Conservation (phyloP, 2,888 invertebrate genomes). For the Chironomus riparius region DNA sequence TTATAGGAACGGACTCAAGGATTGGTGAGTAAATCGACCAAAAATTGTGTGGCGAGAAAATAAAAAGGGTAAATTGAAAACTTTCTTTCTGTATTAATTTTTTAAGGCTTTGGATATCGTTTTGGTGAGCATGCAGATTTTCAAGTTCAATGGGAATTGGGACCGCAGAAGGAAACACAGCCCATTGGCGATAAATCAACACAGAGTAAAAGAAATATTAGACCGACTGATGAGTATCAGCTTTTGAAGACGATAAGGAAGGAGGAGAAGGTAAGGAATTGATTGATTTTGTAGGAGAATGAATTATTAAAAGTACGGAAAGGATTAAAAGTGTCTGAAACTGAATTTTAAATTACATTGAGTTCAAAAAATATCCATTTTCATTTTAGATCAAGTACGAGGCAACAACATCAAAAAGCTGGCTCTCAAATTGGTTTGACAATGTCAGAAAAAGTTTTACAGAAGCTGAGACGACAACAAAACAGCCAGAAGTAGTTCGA, state of each 20-base stretch:
- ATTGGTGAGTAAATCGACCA: slow-evolving; percentile 19
- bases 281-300: neutral
- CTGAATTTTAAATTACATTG: no score
- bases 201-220: neutral
- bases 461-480: slow-evolving; percentile 39
- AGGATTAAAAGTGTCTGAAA: no score
- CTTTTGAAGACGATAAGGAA: neutral
- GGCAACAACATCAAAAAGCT: slow-evolving; percentile 18
- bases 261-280: neutral
- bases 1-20: slow-evolving; percentile 67
- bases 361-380: no score
- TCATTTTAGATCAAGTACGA: neutral
- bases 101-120: slow-evolving; percentile 72
- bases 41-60: no score
- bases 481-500: slow-evolving; percentile 44
- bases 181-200: slow-evolving; percentile 47
- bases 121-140: slow-evolving; percentile 75
- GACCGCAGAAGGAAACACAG: slow-evolving; percentile 67
- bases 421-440: slow-evolving; percentile 42
- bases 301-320: no score
- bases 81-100: no score
- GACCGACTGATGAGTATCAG: neutral
- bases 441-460: slow-evolving; percentile 36
- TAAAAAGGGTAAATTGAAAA: no score
- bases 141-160: slow-evolving; percentile 65